phyloP scores from a whole-genome alignment of 2,797 vertebrate species.

The Erethizon dorsatum region DNA sequence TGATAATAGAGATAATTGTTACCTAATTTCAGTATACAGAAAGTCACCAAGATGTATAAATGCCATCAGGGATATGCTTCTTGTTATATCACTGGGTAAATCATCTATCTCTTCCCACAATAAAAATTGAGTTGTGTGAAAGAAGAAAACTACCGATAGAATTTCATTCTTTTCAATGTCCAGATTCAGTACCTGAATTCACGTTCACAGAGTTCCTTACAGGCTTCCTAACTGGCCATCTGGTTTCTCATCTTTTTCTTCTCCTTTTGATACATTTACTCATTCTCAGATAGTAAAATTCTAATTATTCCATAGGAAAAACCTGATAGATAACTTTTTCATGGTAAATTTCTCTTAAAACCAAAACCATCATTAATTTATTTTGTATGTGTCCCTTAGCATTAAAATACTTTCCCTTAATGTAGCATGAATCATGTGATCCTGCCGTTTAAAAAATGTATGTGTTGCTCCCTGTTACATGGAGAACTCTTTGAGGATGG shows the following conservation, averaged over 20 bases:
- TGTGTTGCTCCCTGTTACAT: neutral
- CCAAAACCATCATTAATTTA: constrained; percentile 25
- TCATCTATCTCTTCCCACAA: neutral
- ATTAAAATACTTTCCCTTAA: neutral
- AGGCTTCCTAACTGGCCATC: neutral
- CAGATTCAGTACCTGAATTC: neutral
- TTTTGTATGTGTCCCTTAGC: neutral
- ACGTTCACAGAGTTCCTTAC: neutral
- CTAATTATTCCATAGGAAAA: neutral
- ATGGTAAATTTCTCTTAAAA: constrained; percentile 53
- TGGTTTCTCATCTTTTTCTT: neutral
- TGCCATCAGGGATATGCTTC: neutral
- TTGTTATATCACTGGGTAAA: constrained; percentile 15
- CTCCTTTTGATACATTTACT: neutral
- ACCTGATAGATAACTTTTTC: neutral
- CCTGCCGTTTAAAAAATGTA: neutral
- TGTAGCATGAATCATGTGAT: neutral
- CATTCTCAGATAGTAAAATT: neutral
- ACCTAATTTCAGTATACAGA: neutral
- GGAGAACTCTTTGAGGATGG: neutral
- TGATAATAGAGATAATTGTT: constrained; percentile 27
- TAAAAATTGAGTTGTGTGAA: neutral
- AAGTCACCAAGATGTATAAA: constrained; percentile 35
- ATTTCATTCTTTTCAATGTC: neutral
- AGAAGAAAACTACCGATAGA: neutral